Percentiles rank a stretch among this genome's conserved stretches.
phyloP scores from a whole-genome alignment of 2,888 invertebrate species.

The Mantis religiosa region DNA sequence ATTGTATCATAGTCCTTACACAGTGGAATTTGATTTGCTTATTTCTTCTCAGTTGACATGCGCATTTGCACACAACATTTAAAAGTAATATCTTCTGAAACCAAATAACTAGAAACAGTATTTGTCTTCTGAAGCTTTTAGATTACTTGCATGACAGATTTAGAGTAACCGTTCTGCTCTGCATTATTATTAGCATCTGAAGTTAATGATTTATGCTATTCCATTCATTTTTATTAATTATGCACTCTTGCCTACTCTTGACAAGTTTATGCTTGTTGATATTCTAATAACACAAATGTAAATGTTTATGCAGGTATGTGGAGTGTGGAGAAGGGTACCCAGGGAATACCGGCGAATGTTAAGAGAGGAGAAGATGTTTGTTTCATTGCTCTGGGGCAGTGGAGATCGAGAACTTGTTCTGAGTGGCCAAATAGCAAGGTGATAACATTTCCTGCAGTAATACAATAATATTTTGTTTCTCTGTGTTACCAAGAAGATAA shows the following conservation, averaged over 20 bases:
- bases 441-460: background rate
- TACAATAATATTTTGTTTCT: no score
- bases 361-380: constrained; percentile 74
- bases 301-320: constrained; percentile 56
- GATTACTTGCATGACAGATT: no score
- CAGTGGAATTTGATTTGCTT: no score
- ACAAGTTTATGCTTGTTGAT: background rate
- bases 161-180: background rate
- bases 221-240: background rate
- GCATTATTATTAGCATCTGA: background rate
- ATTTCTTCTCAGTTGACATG: no score
- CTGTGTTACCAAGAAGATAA: no score
- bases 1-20: no score
- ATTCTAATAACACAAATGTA: background rate
- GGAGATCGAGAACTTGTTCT: constrained; percentile 17
- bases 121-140: no score
- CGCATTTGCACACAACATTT: no score
- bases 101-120: no score
- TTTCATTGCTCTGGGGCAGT: constrained; percentile 65
- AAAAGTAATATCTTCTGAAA: no score
- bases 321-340: constrained; percentile 84
- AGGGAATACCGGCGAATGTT: constrained; percentile 74
- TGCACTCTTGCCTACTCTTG: background rate
- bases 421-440: constrained; percentile 37
- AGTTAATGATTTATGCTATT: no score